phyloP scores from a whole-genome alignment of 2,797 vertebrate genomes.

The Synanceia verrucosa region DNA sequence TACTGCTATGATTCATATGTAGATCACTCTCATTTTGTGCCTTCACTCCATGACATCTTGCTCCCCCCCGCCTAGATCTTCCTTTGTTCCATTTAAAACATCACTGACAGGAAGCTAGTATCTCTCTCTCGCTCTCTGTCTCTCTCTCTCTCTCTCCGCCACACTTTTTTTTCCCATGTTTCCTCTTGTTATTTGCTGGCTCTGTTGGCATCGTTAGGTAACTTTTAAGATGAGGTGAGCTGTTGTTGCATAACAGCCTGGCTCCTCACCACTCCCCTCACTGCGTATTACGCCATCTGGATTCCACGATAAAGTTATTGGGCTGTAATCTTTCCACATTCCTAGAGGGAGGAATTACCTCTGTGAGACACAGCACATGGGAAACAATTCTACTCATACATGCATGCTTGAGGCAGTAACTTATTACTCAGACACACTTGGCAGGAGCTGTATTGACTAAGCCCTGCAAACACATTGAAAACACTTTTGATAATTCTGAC shows the following conservation, averaged over 20 bases:
- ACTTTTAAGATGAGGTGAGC: constrained; percentile 9
- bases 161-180: not conserved
- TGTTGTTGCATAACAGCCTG: not conserved
- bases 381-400: not conserved
- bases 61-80: not conserved
- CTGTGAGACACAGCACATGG: not conserved
- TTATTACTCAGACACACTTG: not conserved
- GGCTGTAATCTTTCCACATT: constrained; percentile 3
- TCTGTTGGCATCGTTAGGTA: not conserved
- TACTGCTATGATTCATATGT: not conserved
- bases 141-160: not conserved
- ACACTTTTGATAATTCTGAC: no score
- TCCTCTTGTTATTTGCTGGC: not conserved
- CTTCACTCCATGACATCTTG: not conserved
- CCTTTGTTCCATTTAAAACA: no score
- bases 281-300: not conserved
- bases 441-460: not conserved
- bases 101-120: not conserved
- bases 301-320: constrained; percentile 4
- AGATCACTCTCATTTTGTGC: not conserved
- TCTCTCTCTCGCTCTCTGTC: not conserved
- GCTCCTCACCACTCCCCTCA: not conserved
- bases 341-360: constrained; percentile 8
- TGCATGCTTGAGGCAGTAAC: not conserved
- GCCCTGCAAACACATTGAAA: no score